phyloP scores from a whole-genome alignment of 2,797 vertebrate genomes.

The Geotria australis region DNA sequence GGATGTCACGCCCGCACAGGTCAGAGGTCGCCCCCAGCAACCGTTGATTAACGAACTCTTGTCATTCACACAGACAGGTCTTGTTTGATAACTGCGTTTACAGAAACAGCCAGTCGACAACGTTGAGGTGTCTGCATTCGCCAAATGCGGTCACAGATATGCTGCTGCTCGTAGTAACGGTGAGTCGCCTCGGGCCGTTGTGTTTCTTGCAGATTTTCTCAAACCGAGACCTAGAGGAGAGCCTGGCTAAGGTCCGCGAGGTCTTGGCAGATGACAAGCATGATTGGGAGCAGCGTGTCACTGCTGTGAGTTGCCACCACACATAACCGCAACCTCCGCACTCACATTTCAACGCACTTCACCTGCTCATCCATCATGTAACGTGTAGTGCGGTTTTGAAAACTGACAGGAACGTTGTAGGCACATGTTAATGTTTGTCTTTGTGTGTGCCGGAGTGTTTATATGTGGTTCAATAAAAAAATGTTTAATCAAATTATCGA shows the following conservation, averaged over 20 bases:
- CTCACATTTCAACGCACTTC: too few relatives aligned
- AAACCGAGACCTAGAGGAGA: constrained; percentile 74
- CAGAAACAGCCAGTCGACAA: not conserved
- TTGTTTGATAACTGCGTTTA: not conserved
- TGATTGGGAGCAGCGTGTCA: constrained; percentile 83
- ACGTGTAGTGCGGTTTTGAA: too few relatives aligned
- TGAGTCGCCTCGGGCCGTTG: not conserved
- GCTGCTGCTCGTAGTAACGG: too few relatives aligned
- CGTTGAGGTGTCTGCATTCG: not conserved
- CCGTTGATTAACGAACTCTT: not conserved
- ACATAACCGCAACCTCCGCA: too few relatives aligned
- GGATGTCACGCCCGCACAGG: constrained; percentile 70
- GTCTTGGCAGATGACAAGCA: constrained; percentile 92
- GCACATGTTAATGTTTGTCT: too few relatives aligned
- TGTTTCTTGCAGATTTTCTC: constrained; percentile 47
- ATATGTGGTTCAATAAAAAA: too few relatives aligned
- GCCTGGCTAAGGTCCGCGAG: constrained; percentile 88
- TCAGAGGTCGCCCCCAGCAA: constrained; percentile 6
- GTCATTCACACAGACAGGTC: not conserved
- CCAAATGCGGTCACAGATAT: too few relatives aligned
- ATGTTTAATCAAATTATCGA: too few relatives aligned
- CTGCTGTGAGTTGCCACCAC: constrained; percentile 46
- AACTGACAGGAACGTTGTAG: too few relatives aligned
- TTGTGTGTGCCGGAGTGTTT: too few relatives aligned
- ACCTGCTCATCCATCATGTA: too few relatives aligned